phyloP scores from a whole-genome alignment of 2,113 vertebrate species.

The Spilogale gracilis region DNA sequence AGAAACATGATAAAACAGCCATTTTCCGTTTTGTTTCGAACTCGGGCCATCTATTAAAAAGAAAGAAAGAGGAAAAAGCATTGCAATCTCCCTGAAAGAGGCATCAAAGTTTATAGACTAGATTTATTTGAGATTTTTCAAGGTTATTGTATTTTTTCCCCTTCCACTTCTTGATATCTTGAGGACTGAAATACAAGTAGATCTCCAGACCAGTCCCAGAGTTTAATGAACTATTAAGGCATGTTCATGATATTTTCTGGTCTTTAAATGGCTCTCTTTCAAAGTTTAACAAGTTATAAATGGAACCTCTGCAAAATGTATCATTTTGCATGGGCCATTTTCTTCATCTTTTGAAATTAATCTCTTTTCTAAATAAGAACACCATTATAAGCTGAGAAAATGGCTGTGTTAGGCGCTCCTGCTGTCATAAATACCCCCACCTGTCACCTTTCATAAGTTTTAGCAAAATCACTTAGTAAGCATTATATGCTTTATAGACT shows the following conservation, averaged over 20 bases:
- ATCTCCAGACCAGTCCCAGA: slow-evolving; percentile 46
- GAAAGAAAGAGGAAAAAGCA: background rate
- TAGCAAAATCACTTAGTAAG: background rate
- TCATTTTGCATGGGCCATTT: background rate
- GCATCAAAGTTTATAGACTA: slow-evolving; percentile 84
- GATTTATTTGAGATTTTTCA: slow-evolving; percentile 86
- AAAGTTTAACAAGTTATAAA: slow-evolving; percentile 70
- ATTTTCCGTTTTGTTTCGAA: slow-evolving; percentile 81
- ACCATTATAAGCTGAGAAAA: background rate
- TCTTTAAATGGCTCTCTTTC: slow-evolving; percentile 69
- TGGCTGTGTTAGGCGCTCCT: background rate
- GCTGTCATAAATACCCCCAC: background rate
- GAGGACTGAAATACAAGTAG: slow-evolving; percentile 79
- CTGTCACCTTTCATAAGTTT: background rate
- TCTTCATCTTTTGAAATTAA: slow-evolving; percentile 33
- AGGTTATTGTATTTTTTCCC: slow-evolving; percentile 85
- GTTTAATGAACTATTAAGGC: slow-evolving; percentile 82
- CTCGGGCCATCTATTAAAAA: slow-evolving; percentile 68
- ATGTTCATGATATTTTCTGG: slow-evolving; percentile 72
- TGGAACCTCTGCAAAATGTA: slow-evolving; percentile 43
- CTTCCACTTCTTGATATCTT: slow-evolving; percentile 77
- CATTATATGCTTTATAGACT: background rate
- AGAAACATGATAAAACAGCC: slow-evolving; percentile 76
- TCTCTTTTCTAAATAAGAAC: slow-evolving; percentile 21
- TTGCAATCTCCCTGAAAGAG: slow-evolving; percentile 75